phyloP scores from a whole-genome alignment of 2,888 invertebrate species.

The Dryobotodes eremita region DNA sequence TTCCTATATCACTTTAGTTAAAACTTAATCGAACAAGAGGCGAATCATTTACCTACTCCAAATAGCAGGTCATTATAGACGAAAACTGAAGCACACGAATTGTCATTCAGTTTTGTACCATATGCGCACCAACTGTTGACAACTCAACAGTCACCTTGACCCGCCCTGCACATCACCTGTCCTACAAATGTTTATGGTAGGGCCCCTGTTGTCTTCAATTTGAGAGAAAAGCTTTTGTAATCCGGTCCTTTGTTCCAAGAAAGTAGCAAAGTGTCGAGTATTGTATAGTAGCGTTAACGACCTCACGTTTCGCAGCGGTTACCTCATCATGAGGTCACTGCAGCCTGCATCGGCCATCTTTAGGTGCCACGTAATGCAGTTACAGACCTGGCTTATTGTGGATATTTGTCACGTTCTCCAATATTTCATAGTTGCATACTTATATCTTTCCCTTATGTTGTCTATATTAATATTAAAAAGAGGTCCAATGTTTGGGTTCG shows the following conservation, averaged over 20 bases:
- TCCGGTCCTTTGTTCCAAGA: slow-evolving; percentile 6
- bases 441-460: not conserved
- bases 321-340: slow-evolving; percentile 55
- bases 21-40: not conserved
- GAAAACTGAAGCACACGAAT: not conserved
- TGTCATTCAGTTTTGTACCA: not conserved
- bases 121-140: not conserved
- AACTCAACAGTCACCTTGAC: not conserved
- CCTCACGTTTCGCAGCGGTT: slow-evolving; percentile 37
- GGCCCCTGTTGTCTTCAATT: not conserved
- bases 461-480: not conserved
- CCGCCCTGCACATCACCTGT: not conserved
- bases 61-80: not conserved
- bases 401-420: slow-evolving; percentile 2
- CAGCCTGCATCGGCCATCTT: slow-evolving; percentile 30
- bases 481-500: not conserved
- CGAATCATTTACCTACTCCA: not conserved
- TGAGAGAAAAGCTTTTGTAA: not conserved
- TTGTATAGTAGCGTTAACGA: slow-evolving; percentile 8
- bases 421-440: not conserved
- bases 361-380: slow-evolving; percentile 23
- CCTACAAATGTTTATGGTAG: not conserved
- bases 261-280: slow-evolving; percentile 11
- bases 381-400: not conserved
- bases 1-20: not conserved